Base-by-base conservation (phyloP, 2,797 vertebrate genomes). In the Nannoperca australis region DNA sequence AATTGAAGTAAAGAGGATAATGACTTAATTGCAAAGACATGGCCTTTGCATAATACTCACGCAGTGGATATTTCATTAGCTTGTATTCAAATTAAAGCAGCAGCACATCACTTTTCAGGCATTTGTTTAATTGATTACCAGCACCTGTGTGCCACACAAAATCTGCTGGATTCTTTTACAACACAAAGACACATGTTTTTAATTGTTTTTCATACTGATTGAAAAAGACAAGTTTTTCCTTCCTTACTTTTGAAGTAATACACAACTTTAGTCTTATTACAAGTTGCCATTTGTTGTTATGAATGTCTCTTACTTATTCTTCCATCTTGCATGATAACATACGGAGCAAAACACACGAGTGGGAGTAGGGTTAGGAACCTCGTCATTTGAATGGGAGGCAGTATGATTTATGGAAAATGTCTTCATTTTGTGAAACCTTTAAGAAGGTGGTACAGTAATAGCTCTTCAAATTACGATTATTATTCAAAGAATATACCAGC, bases 11-110 rank as follows among this genome's bases (percentile, higher is more conserved):
- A 76, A 75, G 15, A 49, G 22, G 18, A 58, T 69, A 72, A 18
- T 61, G 67, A 68, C 38, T n/a, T 70, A 67, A 67, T 82, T 84
- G 32, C 36, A 76, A 73, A 81, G 56, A 42, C 7, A 44, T 59
- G 17, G 20, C 34, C 13, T 50, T 18, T 44, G 55, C 13, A 69
- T 75, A 32, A 55, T 68, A 84, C 4, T 59, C 18, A 54, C 1
- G 1, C 18, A 14, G 15, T 45, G 18, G 3, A 32, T n/a, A 65
- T 47, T 45, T 27, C 6, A 77, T 75, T 42, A 79, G 14, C 47
- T 40, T 45, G 4, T 18, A 58, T 44, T 38, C 49, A 71, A 49
- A 50, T 55, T 66, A 20, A 84, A 70, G 62, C 27, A 59, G 42
- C 17, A 8, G 38, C 24, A 22, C 22, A 53, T 34, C 65, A 70